These are phyloP conservation scores for Apteryx owenii DNA, from an alignment of 2,113 vertebrate genomes.

Conservation along the genomic window DNA sequence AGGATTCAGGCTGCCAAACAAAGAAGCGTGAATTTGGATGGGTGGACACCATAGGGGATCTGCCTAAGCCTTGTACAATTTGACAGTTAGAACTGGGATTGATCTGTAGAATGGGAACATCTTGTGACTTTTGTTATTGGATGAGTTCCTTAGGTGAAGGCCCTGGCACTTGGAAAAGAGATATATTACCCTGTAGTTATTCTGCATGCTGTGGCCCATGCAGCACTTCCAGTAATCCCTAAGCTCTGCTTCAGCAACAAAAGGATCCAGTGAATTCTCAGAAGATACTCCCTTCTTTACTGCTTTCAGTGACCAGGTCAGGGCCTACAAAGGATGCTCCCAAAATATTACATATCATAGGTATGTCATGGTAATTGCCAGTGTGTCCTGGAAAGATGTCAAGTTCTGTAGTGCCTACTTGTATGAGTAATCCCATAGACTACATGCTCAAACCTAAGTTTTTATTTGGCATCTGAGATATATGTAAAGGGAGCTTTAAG, in stretches of 20 bases:
- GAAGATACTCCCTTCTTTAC: neutral
- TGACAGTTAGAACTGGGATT: neutral
- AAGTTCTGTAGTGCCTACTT: neutral
- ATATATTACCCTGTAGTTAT: neutral
- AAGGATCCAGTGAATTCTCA: neutral
- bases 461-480: neutral
- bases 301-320: neutral
- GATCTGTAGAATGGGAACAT: neutral
- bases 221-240: neutral
- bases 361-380: neutral
- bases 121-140: neutral
- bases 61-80: neutral
- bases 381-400: neutral
- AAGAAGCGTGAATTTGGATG: neutral
- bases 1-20: neutral
- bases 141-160: neutral
- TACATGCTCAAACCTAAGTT: neutral
- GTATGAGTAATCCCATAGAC: neutral
- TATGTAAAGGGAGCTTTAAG: neutral
- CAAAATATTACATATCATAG: neutral
- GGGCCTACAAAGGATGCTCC: neutral
- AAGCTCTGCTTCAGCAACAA: neutral
- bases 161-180: neutral
- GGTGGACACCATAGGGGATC: neutral
- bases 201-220: neutral